A percentile compares a stretch with the other conserved stretches of the same genome.
These are phyloP conservation scores for Eumeta japonica DNA, from an alignment of 1,140 invertebrate genomes.

Conservation along the genomic window DNA sequence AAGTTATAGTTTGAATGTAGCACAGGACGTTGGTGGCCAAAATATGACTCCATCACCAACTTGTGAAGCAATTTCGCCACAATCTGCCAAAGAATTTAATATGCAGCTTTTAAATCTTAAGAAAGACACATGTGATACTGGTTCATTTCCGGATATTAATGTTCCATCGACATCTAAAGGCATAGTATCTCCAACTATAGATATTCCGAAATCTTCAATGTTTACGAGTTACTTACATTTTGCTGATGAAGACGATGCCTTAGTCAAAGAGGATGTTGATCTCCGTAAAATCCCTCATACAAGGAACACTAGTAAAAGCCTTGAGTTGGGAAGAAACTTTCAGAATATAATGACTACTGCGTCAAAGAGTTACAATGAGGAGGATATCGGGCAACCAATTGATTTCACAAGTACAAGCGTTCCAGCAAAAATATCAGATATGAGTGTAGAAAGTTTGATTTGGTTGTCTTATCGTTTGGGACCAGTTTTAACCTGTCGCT, in stretches of 20 bases:
- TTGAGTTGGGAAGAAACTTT: constrained; percentile 16
- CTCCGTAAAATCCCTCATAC: constrained; percentile 45
- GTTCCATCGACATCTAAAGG: too few relatives aligned
- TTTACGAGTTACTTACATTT: constrained; percentile 50
- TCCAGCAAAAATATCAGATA: constrained; percentile 77
- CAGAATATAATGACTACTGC: constrained; percentile 4
- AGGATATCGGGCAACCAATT: constrained; percentile 18
- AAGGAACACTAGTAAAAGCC: constrained; percentile 15
- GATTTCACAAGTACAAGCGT: constrained; percentile 29
- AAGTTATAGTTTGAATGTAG: constrained; percentile 22
- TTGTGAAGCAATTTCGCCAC: constrained; percentile 23
- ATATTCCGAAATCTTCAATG: constrained; percentile 39
- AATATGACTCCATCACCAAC: constrained; percentile 30
- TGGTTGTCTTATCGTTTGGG: constrained; percentile 94
- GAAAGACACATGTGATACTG: constrained; percentile 19
- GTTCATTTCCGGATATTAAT: constrained; percentile 16
- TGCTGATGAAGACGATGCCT: constrained; percentile 35
- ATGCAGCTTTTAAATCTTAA: constrained; percentile 10
- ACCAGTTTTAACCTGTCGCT: constrained; percentile 87
- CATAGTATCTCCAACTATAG: constrained; percentile 40
- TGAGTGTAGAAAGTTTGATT: constrained; percentile 86
- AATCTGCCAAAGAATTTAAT: constrained; percentile 24
- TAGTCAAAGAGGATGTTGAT: constrained; percentile 64
- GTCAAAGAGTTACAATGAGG: constrained; percentile 16
- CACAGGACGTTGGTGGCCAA: constrained; percentile 25